These are phyloP conservation scores for Terebella lapidaria DNA, from an alignment of 2,888 invertebrate species.

Conservation along the genomic window DNA sequence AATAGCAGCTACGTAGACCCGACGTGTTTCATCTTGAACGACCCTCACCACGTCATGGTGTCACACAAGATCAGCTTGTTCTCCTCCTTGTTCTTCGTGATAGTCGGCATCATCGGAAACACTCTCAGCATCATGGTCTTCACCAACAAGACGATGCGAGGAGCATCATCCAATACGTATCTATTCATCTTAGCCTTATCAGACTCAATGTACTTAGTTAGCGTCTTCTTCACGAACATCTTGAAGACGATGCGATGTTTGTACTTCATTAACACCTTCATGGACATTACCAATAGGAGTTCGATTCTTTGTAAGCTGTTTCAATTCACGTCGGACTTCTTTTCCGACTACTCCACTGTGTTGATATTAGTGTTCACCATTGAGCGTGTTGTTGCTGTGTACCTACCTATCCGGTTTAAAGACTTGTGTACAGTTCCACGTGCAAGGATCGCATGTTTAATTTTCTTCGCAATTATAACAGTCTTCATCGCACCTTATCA, in stretches of 20 bases:
- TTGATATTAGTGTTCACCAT: constrained; percentile 28
- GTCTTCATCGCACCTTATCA: constrained; percentile 25
- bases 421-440: constrained; percentile 25
- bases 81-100: background rate
- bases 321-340: constrained; percentile 26
- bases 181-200: constrained; percentile 26
- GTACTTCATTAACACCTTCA: constrained; percentile 14
- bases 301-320: constrained; percentile 18
- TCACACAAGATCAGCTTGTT: constrained; percentile 1
- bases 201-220: constrained; percentile 27
- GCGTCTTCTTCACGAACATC: constrained; percentile 22
- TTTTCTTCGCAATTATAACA: constrained; percentile 14
- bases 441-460: constrained; percentile 16
- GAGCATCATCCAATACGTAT: constrained; percentile 27
- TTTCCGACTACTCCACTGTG: constrained; percentile 27
- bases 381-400: constrained; percentile 27
- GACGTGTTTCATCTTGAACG: background rate
- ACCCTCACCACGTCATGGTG: background rate
- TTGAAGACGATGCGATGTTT: constrained; percentile 24
- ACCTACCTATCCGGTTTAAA: constrained; percentile 26
- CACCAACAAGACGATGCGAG: constrained; percentile 16
- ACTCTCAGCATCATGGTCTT: constrained; percentile 1
- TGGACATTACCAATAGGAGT: constrained; percentile 20
- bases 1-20: background rate
- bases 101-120: background rate